Conservation (phyloP, 2,797 vertebrate genomes). For the Otolemur crassicaudatus region DNA sequence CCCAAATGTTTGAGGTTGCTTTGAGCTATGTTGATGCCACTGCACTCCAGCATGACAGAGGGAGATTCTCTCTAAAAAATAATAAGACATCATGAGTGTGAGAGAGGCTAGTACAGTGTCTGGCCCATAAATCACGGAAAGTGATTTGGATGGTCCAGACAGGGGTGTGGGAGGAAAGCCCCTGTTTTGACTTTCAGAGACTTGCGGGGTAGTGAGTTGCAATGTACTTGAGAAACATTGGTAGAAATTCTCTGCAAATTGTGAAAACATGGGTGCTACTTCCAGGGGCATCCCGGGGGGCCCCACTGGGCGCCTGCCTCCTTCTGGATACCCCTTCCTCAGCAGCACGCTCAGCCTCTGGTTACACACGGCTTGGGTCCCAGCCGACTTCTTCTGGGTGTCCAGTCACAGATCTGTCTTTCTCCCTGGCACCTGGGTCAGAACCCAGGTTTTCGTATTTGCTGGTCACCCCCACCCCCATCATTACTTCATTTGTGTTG, state of each 20-base stretch:
- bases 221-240: background rate
- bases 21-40: too few relatives aligned
- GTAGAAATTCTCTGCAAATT: background rate
- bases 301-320: background rate
- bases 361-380: background rate
- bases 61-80: too few relatives aligned
- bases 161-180: background rate
- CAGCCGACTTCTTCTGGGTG: background rate
- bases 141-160: background rate
- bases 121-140: background rate
- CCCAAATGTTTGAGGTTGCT: too few relatives aligned
- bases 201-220: background rate
- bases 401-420: background rate
- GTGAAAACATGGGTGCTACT: background rate
- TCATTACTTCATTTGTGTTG: background rate
- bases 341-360: background rate
- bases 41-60: too few relatives aligned
- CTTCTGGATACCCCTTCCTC: background rate
- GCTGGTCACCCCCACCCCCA: background rate
- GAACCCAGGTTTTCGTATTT: background rate
- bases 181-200: background rate
- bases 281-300: background rate
- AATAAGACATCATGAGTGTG: background rate
- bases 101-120: background rate
- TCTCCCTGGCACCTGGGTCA: background rate